phyloP scores from a whole-genome alignment of 2,113 vertebrate species.

The Ptilorrhoa leucosticta region DNA sequence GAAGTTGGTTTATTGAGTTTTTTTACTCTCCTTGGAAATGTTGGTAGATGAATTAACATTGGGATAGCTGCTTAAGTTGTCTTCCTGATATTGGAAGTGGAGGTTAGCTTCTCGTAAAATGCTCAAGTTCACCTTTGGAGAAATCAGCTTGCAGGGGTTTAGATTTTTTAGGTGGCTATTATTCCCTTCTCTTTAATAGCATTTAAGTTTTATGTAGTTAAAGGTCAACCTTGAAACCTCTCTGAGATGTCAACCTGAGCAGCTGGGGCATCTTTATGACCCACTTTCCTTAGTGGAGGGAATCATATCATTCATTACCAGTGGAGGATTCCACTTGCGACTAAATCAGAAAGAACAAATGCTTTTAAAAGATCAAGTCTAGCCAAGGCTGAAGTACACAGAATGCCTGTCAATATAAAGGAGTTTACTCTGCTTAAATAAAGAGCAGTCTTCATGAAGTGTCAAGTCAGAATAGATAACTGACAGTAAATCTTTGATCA shows the following conservation, averaged over 20 bases:
- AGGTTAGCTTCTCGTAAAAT: background rate
- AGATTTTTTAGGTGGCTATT: background rate
- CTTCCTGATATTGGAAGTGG: background rate
- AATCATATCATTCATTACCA: background rate
- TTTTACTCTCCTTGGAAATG: background rate
- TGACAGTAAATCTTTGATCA: background rate
- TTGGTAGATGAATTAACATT: background rate
- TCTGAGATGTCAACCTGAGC: background rate
- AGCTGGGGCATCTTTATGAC: background rate
- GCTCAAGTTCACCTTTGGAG: background rate
- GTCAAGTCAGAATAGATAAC: background rate
- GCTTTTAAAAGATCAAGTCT: background rate
- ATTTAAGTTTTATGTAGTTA: background rate
- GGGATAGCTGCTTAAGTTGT: background rate
- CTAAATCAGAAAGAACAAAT: background rate
- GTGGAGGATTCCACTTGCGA: background rate
- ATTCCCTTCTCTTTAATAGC: background rate
- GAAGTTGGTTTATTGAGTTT: background rate
- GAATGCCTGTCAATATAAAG: background rate
- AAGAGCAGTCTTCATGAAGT: background rate
- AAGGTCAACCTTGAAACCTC: background rate
- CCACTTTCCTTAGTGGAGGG: background rate
- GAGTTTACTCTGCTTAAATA: background rate
- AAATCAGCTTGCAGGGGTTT: background rate
- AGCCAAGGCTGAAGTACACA: background rate